Conservation (phyloP, 2,797 vertebrate species). For the Mionectes olivaceus region DNA sequence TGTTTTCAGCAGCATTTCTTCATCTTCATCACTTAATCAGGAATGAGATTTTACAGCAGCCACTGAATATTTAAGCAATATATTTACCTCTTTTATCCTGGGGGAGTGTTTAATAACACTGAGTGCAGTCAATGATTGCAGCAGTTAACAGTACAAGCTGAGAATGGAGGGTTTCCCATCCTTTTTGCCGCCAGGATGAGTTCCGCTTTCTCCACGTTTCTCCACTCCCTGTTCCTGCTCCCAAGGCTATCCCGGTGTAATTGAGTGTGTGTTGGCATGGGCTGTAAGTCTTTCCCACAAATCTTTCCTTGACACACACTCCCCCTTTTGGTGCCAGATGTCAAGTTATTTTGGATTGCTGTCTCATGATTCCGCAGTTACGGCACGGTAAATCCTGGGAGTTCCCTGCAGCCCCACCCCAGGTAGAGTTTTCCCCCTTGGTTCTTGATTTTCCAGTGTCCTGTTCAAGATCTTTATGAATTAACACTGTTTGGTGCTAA, state of each 20-base stretch:
- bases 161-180: neutral
- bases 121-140: neutral
- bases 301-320: conserved; percentile 49
- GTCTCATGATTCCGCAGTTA: neutral
- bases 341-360: conserved; percentile 24
- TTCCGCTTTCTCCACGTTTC: neutral
- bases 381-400: neutral
- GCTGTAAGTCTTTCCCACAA: neutral
- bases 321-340: conserved; percentile 55
- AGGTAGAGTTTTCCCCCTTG: neutral
- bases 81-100: conserved; percentile 50
- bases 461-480: fast-evolving
- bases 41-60: conserved; percentile 58
- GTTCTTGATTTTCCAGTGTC: neutral
- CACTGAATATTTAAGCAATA: conserved; percentile 35
- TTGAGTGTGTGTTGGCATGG: neutral
- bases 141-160: neutral
- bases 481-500: no score
- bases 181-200: neutral
- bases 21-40: conserved; percentile 52
- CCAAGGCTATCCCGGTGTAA: neutral
- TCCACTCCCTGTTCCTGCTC: neutral
- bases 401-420: neutral
- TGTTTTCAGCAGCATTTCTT: conserved; percentile 65
- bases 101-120: conserved; percentile 11